Conservation (phyloP, 1,140 invertebrate genomes). For the Epicauta chinensis region DNA sequence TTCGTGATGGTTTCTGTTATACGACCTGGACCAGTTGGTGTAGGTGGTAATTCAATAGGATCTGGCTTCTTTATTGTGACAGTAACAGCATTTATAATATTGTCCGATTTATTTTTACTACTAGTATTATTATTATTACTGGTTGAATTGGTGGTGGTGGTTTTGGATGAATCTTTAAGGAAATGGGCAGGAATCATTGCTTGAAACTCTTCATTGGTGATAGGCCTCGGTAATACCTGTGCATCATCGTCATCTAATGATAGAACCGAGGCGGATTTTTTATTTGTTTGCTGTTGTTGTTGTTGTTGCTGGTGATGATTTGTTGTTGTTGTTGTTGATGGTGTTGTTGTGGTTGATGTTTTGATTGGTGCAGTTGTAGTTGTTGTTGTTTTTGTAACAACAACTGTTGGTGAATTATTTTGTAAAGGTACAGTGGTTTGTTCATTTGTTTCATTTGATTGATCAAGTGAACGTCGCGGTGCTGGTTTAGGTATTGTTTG, state of each 20-base stretch:
- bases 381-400: constrained; percentile 35
- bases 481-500: constrained; percentile 38
- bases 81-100: constrained; percentile 34
- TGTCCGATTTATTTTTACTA: constrained; percentile 26
- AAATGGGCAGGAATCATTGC: constrained; percentile 89
- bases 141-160: constrained; percentile 35
- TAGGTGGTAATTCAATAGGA: constrained; percentile 68
- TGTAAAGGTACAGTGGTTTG: too few species aligned
- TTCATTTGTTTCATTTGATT: constrained; percentile 4
- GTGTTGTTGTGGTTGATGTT: constrained; percentile 13
- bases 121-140: constrained; percentile 41
- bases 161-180: constrained; percentile 46
- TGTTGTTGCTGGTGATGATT: constrained; percentile 11
- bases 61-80: constrained; percentile 69
- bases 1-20: constrained; percentile 90
- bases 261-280: constrained; percentile 33
- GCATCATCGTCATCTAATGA: constrained; percentile 39
- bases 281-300: constrained; percentile 34
- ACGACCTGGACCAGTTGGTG: constrained; percentile 73
- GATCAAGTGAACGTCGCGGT: constrained; percentile 25
- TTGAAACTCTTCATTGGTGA: constrained; percentile 88
- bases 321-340: neutral
- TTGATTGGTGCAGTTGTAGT: constrained; percentile 34
- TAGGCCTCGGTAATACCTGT: constrained; percentile 63
- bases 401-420: constrained; percentile 7